phyloP scores from a whole-genome alignment of 2,888 invertebrate species.

The Stenchaetothrips biformis region DNA sequence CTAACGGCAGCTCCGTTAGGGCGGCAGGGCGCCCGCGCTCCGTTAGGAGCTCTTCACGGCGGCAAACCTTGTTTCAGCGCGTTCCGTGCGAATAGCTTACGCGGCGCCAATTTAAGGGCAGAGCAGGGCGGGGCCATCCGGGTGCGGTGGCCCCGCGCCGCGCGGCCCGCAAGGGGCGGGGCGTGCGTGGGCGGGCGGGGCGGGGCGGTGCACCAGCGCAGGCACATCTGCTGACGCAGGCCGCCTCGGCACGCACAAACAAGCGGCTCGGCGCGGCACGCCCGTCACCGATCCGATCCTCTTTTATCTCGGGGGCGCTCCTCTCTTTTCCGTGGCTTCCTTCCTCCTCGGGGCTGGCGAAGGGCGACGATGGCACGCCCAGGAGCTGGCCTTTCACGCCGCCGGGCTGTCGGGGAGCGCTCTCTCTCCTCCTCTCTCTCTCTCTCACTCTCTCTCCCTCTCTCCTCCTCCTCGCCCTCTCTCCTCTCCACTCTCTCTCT shows the following conservation, averaged over 20 bases:
- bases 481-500: no score
- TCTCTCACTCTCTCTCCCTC: no score
- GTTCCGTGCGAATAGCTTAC: background rate
- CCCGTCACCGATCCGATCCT: background rate
- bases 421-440: no score
- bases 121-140: background rate
- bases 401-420: no score
- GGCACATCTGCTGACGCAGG: background rate
- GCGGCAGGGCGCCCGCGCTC: no score
- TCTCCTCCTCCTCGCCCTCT: no score
- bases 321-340: no score
- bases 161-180: background rate
- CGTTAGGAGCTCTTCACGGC: constrained; percentile 6
- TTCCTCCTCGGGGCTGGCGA: background rate
- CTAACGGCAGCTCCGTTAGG: no score
- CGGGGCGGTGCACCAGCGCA: background rate
- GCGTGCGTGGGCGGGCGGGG: background rate
- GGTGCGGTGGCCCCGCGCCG: background rate
- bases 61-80: constrained; percentile 2
- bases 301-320: no score
- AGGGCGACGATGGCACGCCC: background rate
- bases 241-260: background rate
- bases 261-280: background rate
- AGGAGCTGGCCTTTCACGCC: background rate
- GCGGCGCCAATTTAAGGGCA: background rate